Base-by-base conservation (phyloP, 2,888 invertebrate genomes). In the Lycophotia porphyrea region DNA sequence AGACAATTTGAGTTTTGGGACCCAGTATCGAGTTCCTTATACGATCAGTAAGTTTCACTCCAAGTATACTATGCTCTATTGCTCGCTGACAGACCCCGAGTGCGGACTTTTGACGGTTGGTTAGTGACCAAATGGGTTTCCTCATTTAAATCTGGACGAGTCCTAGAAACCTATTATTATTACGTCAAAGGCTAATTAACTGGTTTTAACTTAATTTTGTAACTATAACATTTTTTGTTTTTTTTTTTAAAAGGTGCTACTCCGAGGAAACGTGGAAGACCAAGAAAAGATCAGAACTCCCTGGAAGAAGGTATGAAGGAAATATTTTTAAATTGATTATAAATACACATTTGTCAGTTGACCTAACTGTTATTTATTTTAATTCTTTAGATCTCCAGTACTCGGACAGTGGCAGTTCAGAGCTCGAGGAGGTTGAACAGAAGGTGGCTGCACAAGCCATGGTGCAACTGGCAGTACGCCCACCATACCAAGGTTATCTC, bases 361-460 rank as follows among this genome's bases (percentile, higher is more conserved):
- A 1, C 34, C 5, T 71, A 7, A 63, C 4, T 36, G 15, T 24
- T 52, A 0, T 39, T 24, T 1, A 11, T 18, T 82, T 44, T n/a
- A 4, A 15, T 13, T 81, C 36, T 85, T 9, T 83, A 96, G 96
- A 96, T 92, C 93, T 96, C 0, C 96, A 96, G 83, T 96, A 96
- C 82, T 96, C 96, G 0, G 96, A 96, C 82, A 96, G 96, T 71
- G 96, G 96, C 55, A 96, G 96, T 84, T 96, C 96, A 0, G 96
- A 95, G 27, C 87, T 96, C 47, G 96, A 96, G 71, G 96, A 96
- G 75, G 96, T 96, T n/a, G 96, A 96, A 85, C 94, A 94, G 72
- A 98, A 97, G 90, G 98, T 98, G 89, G 98, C 97, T 1, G 98
- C 97, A 1, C 98, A 98, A 92, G 98, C 98, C 18, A 97, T 98